Evolutionary conservation across 2,888 invertebrate genomes (phyloP).

Genomic region (Eilema sororculum): DNA sequence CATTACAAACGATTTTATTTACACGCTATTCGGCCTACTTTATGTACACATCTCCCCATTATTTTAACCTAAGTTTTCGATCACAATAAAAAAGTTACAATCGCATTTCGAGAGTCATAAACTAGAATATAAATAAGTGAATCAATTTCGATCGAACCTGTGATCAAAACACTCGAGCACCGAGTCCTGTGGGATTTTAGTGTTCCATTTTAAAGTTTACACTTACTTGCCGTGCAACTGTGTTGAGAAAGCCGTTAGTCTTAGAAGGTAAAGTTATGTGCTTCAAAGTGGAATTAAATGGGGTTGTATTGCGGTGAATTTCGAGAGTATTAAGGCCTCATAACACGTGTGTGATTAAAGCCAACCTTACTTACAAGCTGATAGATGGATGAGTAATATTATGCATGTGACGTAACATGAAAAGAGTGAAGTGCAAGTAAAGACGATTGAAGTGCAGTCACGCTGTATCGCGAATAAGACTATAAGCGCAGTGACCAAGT

Average conservation of each 20-base stretch:
- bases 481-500: too few species aligned
- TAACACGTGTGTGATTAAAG: not conserved
- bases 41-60: not conserved
- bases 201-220: slow-evolving; percentile 38
- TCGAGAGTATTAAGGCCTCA: not conserved
- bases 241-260: slow-evolving; percentile 17
- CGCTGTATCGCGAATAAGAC: too few species aligned
- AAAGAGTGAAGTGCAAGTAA: too few species aligned
- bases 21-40: not conserved
- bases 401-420: too few species aligned
- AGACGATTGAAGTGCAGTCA: too few species aligned
- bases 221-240: slow-evolving; percentile 8
- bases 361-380: not conserved
- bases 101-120: slow-evolving; percentile 13
- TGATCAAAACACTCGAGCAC: slow-evolving; percentile 43
- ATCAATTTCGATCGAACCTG: slow-evolving; percentile 32
- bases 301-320: not conserved
- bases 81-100: slow-evolving; percentile 19
- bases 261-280: slow-evolving; percentile 29
- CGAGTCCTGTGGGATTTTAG: slow-evolving; percentile 38
- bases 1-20: not conserved
- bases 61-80: not conserved
- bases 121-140: slow-evolving; percentile 25
- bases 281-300: not conserved
- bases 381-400: too few species aligned